A percentile compares a stretch with the other conserved stretches of the same genome.
phyloP scores from a whole-genome alignment of 2,888 invertebrate genomes.

The Spodoptera littoralis region DNA sequence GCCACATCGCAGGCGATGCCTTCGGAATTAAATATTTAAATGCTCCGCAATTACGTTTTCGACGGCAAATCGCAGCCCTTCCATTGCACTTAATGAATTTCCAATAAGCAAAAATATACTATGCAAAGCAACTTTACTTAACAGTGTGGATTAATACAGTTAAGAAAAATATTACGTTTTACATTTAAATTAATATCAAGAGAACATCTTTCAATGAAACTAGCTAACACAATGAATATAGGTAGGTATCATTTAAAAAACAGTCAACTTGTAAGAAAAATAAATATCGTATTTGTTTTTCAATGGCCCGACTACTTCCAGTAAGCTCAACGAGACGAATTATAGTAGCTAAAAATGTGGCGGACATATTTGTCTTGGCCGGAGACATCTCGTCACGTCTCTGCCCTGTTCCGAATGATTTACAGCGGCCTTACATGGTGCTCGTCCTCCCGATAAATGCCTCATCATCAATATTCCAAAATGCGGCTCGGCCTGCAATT shows the following conservation, averaged over 20 bases:
- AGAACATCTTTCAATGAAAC: conserved; percentile 22
- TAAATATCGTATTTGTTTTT: conserved; percentile 65
- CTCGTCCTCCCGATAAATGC: conserved; percentile 87
- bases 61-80: conserved; percentile 76
- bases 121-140: not conserved
- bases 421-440: conserved; percentile 85
- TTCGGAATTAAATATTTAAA: conserved; percentile 78
- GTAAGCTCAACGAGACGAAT: conserved; percentile 78
- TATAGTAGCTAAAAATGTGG: conserved; percentile 80
- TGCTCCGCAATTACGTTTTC: conserved; percentile 77
- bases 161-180: not conserved
- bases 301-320: conserved; percentile 68
- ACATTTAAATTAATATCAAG: not conserved
- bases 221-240: conserved; percentile 8
- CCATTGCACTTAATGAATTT: conserved; percentile 74
- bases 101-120: conserved; percentile 71
- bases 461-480: conserved; percentile 89
- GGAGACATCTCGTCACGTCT: conserved; percentile 87
- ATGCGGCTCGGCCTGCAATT: conserved; percentile 87
- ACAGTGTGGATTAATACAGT: not conserved
- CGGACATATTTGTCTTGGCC: conserved; percentile 83
- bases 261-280: conserved; percentile 55
- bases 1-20: conserved; percentile 70
- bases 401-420: conserved; percentile 84
- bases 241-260: conserved; percentile 36